Evolutionary conservation across 1,140 invertebrate genomes (phyloP), one percentile per base, ranked within the genome.

Genomic region (Procambarus clarkii): DNA sequence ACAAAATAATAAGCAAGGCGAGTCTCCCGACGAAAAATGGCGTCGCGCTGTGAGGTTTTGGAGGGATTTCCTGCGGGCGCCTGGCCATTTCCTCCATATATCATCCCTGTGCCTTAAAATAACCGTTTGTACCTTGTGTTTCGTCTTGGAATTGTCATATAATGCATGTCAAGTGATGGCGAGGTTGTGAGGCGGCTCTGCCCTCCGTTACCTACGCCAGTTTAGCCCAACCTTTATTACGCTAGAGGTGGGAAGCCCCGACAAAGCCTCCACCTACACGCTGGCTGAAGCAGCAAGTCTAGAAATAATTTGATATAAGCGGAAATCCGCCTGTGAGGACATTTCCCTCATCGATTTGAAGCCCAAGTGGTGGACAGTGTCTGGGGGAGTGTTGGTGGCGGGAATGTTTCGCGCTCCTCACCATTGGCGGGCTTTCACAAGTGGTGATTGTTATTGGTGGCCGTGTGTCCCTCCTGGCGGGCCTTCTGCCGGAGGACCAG

Each of bases 291-390:
- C 0, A 15, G 5, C 21, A 60, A 69, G 9, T 4, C 3, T 7
- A 7, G 24, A 69, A 69, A 69, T 34, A 44, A 64, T 64, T 85
- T 64, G 85, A 91, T 69, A 69, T 78, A 54, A 71, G 45, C 82
- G 88, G 81, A 90, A 90, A 90, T 90, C 80, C 74, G 69, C 44
- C 11, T 84, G 34, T 84, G 4, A 13, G 60, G 83, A 85, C 54
- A 64, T 91, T 79, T 84, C 74, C 44, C 69, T 91, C 88, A 91
- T 91, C 88, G 88, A 91, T 91, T 91, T 85, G 88, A 91, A 91
- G 88, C 88, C 76, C 24, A 60, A 90, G 71, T 58, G 58, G 80
- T 45, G 54, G 24, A 78, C 74, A 71, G 71, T 77, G 58, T 80
- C 81, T n/a, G 13, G 18, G n/a, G n/a, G n/a, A 69, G 34, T 15